phyloP scores from a whole-genome alignment of 2,113 vertebrate species.

The Sisor rabdophorus region DNA sequence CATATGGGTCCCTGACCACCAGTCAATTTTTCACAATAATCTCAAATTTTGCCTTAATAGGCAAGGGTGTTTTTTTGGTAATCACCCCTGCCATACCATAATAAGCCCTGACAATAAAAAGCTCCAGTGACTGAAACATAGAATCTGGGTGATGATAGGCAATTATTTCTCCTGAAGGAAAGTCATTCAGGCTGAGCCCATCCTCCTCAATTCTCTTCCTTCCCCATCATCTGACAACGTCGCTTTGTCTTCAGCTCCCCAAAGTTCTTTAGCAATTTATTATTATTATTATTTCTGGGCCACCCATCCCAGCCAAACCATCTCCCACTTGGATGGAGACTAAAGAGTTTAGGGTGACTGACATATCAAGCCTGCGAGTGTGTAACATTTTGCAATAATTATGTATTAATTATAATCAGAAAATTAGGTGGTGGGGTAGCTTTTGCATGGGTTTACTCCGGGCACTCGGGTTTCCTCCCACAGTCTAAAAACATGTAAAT shows the following conservation, averaged over 20 bases:
- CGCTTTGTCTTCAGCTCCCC: slow-evolving; percentile 57
- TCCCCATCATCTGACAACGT: slow-evolving; percentile 45
- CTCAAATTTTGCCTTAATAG: slow-evolving; percentile 34
- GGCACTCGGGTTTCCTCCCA: no score
- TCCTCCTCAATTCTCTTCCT: slow-evolving; percentile 53
- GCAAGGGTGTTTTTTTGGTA: slow-evolving; percentile 36
- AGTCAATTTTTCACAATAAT: slow-evolving; percentile 37
- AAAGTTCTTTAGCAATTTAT: slow-evolving; percentile 50
- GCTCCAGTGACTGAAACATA: slow-evolving; percentile 23
- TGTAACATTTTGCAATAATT: no score
- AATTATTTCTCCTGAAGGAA: slow-evolving; percentile 16
- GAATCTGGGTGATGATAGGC: slow-evolving; percentile 10
- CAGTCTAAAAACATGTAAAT: no score
- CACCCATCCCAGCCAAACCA: slow-evolving; percentile 52
- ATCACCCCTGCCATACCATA: slow-evolving; percentile 35
- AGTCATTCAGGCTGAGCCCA: slow-evolving; percentile 29
- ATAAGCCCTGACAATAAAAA: slow-evolving; percentile 16
- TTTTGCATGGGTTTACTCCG: no score
- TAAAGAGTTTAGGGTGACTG: slow-evolving; percentile 24
- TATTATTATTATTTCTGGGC: slow-evolving; percentile 39
- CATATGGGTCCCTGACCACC: slow-evolving; percentile 10
- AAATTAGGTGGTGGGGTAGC: no score
- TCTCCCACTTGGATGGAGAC: slow-evolving; percentile 43
- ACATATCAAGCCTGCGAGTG: not conserved
- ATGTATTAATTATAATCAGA: no score